Percentiles rank a stretch among this genome's conserved stretches.
Conservation (phyloP, 2,113 vertebrate genomes). For the Nycticorax nycticorax region DNA sequence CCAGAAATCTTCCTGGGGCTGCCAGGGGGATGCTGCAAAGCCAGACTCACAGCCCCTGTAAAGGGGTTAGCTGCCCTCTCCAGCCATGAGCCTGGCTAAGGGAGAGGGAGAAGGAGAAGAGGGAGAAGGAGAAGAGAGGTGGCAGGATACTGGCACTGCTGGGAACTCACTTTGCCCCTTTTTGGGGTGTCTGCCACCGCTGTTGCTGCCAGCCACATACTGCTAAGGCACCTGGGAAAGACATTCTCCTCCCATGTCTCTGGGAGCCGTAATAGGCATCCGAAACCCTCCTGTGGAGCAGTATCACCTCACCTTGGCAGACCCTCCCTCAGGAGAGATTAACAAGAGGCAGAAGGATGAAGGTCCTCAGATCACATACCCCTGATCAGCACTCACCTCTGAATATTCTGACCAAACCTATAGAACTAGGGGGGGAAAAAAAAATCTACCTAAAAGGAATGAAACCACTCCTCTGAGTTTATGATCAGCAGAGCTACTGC, state of each 20-base stretch:
- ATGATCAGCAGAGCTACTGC: neutral
- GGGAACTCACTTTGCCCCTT: neutral
- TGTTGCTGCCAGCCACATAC: neutral
- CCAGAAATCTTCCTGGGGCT: constrained; percentile 8
- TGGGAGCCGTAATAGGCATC: neutral
- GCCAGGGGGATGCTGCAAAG: constrained; percentile 38
- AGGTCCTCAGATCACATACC: neutral
- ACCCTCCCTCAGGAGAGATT: neutral
- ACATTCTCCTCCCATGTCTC: neutral
- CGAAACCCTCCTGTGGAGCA: neutral
- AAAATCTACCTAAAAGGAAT: neutral
- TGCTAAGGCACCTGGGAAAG: neutral
- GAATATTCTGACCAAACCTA: neutral
- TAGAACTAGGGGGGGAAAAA: fast-evolving
- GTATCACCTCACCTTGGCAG: neutral
- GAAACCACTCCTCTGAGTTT: neutral
- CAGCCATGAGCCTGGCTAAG: neutral
- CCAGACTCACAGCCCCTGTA: neutral
- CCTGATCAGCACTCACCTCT: neutral
- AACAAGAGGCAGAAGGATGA: neutral
- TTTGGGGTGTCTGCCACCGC: neutral
- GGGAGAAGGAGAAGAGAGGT: neutral
- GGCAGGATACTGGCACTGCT: neutral
- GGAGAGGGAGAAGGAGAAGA: neutral
- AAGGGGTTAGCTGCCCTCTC: neutral